phyloP scores from a whole-genome alignment of 2,113 vertebrate species.

The Opisthocomus hoazin region DNA sequence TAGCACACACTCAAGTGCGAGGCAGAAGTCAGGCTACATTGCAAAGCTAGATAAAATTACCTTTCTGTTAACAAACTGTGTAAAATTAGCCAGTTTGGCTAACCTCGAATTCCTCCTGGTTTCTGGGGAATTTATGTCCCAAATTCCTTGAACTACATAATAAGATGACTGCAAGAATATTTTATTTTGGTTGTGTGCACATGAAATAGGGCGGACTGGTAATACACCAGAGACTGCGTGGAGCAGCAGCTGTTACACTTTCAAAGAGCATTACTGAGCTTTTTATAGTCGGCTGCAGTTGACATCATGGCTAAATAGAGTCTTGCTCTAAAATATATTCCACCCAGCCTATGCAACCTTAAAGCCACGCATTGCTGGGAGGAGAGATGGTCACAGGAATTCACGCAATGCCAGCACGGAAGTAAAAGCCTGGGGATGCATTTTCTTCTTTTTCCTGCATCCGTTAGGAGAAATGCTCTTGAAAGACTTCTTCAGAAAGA shows the following conservation, averaged over 20 bases:
- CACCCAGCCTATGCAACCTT: background rate
- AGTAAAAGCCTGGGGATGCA: background rate
- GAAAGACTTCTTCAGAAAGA: background rate
- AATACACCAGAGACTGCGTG: conserved; percentile 10
- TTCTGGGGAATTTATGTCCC: conserved; percentile 5
- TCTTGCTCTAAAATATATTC: background rate
- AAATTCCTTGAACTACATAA: conserved; percentile 33
- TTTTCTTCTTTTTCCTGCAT: background rate
- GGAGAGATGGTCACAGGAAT: background rate
- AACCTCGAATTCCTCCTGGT: conserved; percentile 9
- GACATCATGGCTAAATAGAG: conserved; percentile 33
- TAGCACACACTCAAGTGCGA: background rate
- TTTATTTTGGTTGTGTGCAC: conserved; percentile 29
- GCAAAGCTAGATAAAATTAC: background rate
- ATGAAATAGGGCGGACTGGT: conserved; percentile 11
- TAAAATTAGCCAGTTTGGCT: background rate
- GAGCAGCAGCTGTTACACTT: conserved; percentile 54
- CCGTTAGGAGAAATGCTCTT: background rate
- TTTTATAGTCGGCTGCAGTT: conserved; percentile 56
- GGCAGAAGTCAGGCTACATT: background rate
- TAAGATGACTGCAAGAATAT: background rate
- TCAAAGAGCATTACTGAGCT: conserved; percentile 49
- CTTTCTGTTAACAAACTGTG: background rate
- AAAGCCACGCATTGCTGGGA: background rate
- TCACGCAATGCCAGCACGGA: background rate